A percentile compares a stretch with the other conserved stretches of the same genome.
Conservation (phyloP, 2,113 vertebrate genomes). For the Spea multiplicata region DNA sequence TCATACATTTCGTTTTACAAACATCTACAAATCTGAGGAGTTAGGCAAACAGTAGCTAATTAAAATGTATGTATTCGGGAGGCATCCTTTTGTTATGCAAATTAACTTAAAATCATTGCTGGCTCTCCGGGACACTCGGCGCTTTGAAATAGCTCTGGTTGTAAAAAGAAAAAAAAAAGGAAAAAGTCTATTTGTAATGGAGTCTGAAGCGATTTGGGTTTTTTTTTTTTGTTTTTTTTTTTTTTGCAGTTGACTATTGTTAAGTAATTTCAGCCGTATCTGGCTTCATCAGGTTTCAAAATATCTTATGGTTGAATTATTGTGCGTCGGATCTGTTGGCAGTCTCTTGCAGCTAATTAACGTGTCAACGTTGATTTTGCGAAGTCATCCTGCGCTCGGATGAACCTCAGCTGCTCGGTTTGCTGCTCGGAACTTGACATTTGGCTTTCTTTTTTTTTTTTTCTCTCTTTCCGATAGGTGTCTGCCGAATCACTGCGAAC, state of each 20-base stretch:
- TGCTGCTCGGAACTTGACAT: too few species aligned
- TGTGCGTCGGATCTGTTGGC: constrained; percentile 43
- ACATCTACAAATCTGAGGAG: neutral
- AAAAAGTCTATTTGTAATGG: constrained; percentile 7
- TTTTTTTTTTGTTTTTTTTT: constrained; percentile 24
- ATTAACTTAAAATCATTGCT: neutral
- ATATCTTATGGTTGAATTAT: constrained; percentile 41
- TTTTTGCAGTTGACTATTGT: constrained; percentile 31
- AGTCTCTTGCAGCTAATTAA: constrained; percentile 44
- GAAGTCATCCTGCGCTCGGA: constrained; percentile 31
- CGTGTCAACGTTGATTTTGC: constrained; percentile 43
- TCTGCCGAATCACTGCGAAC: constrained; percentile 92
- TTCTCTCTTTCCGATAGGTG: constrained; percentile 69
- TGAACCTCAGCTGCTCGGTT: neutral
- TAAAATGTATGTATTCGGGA: constrained; percentile 4
- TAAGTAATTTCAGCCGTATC: constrained; percentile 36
- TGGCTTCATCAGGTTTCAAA: constrained; percentile 42
- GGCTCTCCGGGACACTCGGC: neutral
- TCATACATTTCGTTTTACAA: neutral
- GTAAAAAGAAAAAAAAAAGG: neutral
- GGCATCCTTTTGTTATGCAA: constrained; percentile 18
- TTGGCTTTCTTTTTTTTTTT: constrained; percentile 11
- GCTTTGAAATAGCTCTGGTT: constrained; percentile 6
- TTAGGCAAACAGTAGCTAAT: neutral
- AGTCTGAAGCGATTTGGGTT: constrained; percentile 11